Base-by-base conservation (phyloP, 2,113 vertebrate genomes). In the Haemorhous mexicanus region DNA sequence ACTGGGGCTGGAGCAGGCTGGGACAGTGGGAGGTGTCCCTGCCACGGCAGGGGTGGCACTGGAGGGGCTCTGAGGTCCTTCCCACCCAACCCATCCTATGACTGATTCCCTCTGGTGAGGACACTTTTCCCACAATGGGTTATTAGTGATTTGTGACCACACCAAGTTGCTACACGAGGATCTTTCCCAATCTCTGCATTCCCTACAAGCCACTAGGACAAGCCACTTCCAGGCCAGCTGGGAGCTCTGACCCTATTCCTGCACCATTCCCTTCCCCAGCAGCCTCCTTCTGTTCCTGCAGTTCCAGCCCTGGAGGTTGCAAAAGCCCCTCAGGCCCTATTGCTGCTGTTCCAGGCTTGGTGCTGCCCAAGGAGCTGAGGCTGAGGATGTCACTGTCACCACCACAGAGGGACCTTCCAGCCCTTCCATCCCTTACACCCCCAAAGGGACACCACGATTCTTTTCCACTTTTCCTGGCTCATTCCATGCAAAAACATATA, bases 11-110 rank as follows among this genome's bases (percentile, higher is more conserved):
- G 47, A n/a, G 47, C 46, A 13, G 41, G 41, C 35, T 58, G 76
- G 52, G 2, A 3, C 19, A 33, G 6, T 28, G 68, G 24, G 2
- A 82, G 61, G 23, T 21, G 78, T 75, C 69, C 87, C 78, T 61
- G 77, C 61, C 68, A 12, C 4, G 77, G 44, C 18, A 33, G 35
- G 64, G 66, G 2, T 49, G 68, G 22, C 22, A 2, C 59, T 33
- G 52, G 0, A 0, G 11, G 46, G 39, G 46, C 19, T 61, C 1
- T 46, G 6, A 1, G 61, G 0, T 30, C 53, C 18, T 61, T 11
- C 52, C 62, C 18, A 37, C 32, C 21, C 53, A 58, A 4, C 0
- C n/a, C 22, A 52, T 8, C 0, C 37, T 22, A 3, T 2, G 44
- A 20, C 27, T 24, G 11, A 22, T 8, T 41, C 59, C 69, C 50